Evolutionary conservation across 2,113 vertebrate species (phyloP), one percentile per base, ranked within the genome.

Genomic region (Salvelinus alpinus): DNA sequence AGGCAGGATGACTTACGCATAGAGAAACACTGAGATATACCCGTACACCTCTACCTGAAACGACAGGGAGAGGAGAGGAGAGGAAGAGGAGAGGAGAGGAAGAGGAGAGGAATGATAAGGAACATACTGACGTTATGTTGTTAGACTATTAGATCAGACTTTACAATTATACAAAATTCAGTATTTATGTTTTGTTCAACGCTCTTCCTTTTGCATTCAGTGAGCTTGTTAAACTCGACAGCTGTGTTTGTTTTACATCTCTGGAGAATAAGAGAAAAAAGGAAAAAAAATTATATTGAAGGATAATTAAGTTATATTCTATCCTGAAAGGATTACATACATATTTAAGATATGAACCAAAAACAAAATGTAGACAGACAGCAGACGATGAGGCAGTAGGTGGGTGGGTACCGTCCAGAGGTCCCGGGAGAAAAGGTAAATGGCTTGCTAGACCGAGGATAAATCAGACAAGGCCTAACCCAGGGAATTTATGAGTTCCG

Each of bases 401-500:
- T 3, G 11, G 48, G 48, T 16, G 14, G 47, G 1, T 67, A 72
- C 64, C 25, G 64, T 57, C 60, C 67, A 47, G 66, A 74, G 78
- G 73, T 85, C 83, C 82, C 71, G 51, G 69, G 75, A 24, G 83
- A 82, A 79, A 82, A 77, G 75, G 75, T 78, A 77, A 90, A 88
- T 89, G 86, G 90, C 85, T 79, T 72, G 72, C 82, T 78, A 80
- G 83, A 86, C 75, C 86, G 81, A 72, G 78, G 82, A 88, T 86
- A 87, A 89, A 92, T 91, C 88, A 87, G 80, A 84, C 76, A 65
- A 24, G 22, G 25, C n/a, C 64, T 14, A 13, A 22, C 77, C 73
- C 78, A 64, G 25, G 60, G 51, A 85, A 86, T 91, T 77, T 88
- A 90, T 73, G 12, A 84, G 84, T 90, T 84, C 84, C 76, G 84